These are phyloP conservation scores for Chromis chromis DNA, from an alignment of 2,797 vertebrate species.

Conservation along the genomic window DNA sequence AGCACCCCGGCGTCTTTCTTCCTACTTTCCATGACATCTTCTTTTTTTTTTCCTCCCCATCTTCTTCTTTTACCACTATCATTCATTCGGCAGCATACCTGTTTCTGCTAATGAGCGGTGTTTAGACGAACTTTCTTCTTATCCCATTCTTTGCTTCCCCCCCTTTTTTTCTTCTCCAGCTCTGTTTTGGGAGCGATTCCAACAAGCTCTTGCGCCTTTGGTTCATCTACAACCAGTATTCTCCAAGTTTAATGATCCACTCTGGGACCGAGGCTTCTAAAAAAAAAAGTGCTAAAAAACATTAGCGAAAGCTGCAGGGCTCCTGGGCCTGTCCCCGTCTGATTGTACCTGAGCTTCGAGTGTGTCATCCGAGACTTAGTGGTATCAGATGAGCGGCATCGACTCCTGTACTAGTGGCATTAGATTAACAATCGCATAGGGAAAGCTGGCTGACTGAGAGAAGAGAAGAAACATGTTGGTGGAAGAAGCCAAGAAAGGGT, in stretches of 20 bases:
- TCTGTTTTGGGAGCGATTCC: conserved; percentile 68
- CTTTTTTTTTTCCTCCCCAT: conserved; percentile 6
- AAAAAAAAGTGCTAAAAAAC: conserved; percentile 58
- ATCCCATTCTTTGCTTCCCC: conserved; percentile 41
- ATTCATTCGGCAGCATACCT: conserved; percentile 44
- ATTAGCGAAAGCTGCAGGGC: conserved; percentile 60
- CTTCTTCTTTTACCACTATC: not conserved
- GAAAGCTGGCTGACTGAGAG: conserved; percentile 32
- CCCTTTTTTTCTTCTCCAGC: conserved; percentile 35
- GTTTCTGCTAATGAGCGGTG: conserved; percentile 72
- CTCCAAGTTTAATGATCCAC: conserved; percentile 80
- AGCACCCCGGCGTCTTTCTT: conserved; percentile 58
- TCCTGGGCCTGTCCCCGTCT: conserved; percentile 64
- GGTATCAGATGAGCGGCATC: conserved; percentile 66
- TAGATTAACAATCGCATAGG: conserved; percentile 53
- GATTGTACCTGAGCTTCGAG: conserved; percentile 61
- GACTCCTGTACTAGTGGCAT: conserved; percentile 52
- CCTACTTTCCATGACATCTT: conserved; percentile 43
- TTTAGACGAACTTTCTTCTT: conserved; percentile 70
- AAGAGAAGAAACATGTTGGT: not conserved
- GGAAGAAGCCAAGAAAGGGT: not conserved
- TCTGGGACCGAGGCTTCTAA: conserved; percentile 71
- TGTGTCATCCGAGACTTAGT: conserved; percentile 63
- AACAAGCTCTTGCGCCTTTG: conserved; percentile 65
- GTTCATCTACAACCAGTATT: conserved; percentile 63